These are phyloP conservation scores for Ctenomys sociabilis DNA, from an alignment of 2,113 vertebrate genomes.

Conservation along the genomic window DNA sequence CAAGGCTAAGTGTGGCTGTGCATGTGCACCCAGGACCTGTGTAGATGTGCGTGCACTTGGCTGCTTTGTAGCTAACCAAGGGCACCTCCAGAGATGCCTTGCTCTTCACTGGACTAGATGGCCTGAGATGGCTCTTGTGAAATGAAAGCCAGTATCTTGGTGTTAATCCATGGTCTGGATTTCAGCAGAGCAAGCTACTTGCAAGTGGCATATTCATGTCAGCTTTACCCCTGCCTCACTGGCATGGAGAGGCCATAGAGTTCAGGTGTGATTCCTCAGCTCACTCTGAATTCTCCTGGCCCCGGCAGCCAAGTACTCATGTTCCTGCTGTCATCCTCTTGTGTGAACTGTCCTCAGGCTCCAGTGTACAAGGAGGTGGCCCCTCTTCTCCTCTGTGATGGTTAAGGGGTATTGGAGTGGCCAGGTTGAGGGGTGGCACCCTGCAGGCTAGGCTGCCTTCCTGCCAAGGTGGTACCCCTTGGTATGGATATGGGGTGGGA, in stretches of 20 bases:
- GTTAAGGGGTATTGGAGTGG: neutral
- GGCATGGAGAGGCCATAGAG: neutral
- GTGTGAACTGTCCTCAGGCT: neutral
- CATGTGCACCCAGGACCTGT: accelerated
- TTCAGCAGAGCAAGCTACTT: neutral
- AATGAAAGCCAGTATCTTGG: neutral
- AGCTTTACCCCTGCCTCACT: neutral
- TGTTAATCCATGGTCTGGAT: neutral
- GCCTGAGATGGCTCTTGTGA: neutral
- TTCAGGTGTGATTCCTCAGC: neutral
- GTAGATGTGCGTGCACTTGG: neutral
- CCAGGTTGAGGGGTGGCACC: neutral
- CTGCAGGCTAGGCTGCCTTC: neutral
- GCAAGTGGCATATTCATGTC: neutral
- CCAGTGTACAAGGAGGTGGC: neutral
- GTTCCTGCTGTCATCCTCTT: neutral
- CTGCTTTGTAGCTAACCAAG: neutral
- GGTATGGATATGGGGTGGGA: neutral
- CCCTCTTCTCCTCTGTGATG: neutral
- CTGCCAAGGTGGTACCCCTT: neutral
- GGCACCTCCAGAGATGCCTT: neutral
- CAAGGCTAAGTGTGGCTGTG: neutral
- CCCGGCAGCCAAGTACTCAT: neutral
- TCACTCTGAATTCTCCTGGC: neutral
- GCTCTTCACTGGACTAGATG: neutral